Conservation (phyloP, 1,140 invertebrate species). For the Aphis gossypii region DNA sequence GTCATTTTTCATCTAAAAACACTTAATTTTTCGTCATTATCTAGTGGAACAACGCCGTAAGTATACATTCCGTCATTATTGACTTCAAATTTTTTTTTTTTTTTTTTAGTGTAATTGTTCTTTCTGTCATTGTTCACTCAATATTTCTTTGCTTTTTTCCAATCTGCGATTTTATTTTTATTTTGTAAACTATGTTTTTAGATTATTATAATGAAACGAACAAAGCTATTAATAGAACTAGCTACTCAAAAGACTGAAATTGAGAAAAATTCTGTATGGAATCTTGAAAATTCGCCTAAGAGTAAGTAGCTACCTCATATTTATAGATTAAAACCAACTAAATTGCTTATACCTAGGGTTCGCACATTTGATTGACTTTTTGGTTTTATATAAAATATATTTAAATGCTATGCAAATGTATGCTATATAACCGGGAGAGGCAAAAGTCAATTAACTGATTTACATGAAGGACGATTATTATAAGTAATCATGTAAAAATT, state of each 20-base stretch:
- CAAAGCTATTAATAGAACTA: constrained; percentile 19
- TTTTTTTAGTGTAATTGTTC: constrained; percentile 19
- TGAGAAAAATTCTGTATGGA: background rate
- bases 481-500: too few species aligned
- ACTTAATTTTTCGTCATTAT: constrained; percentile 13
- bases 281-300: background rate
- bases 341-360: constrained; percentile 7
- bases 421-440: too few species aligned
- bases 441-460: too few species aligned
- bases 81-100: background rate
- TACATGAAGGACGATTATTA: too few species aligned
- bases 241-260: constrained; percentile 5
- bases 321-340: background rate
- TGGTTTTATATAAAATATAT: background rate
- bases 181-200: constrained; percentile 22
- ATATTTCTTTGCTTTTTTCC: constrained; percentile 11
- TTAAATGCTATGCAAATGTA: background rate
- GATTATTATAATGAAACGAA: constrained; percentile 1
- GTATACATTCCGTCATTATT: constrained; percentile 5
- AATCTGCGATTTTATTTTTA: background rate
- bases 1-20: background rate
- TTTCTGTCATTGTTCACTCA: constrained; percentile 26
- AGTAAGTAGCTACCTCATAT: background rate
- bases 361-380: background rate
- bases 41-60: constrained; percentile 20